Evolutionary conservation across 2,797 vertebrate genomes (phyloP).

Genomic region (Bryconaethiops microstoma): DNA sequence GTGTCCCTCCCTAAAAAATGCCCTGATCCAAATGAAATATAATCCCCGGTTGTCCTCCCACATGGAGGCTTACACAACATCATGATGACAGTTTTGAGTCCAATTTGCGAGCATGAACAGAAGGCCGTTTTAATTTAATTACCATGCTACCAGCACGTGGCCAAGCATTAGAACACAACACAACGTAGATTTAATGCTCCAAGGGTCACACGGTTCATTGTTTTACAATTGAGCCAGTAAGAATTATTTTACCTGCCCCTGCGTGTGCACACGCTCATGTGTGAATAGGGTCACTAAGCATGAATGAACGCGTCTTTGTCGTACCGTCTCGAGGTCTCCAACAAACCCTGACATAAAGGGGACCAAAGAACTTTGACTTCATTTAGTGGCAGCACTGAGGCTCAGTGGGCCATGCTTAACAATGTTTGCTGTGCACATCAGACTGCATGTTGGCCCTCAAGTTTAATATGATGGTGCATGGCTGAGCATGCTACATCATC

Average conservation of each 20-base stretch:
- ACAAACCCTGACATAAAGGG: background rate
- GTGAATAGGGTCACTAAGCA: background rate
- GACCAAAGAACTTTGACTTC: background rate
- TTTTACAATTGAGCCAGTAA: background rate
- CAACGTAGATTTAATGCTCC: background rate
- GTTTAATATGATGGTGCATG: too few relatives aligned
- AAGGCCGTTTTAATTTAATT: constrained; percentile 66
- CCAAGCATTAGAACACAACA: constrained; percentile 50
- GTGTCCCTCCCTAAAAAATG: constrained; percentile 44
- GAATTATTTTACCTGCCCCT: background rate
- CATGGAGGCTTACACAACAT: constrained; percentile 63
- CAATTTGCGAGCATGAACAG: constrained; percentile 61
- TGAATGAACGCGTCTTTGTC: background rate
- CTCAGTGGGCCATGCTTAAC: constrained; percentile 1
- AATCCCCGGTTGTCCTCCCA: constrained; percentile 65
- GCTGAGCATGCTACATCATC: too few relatives aligned
- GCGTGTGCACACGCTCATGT: background rate
- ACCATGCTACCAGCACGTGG: constrained; percentile 51
- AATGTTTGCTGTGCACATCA: background rate
- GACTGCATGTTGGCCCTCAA: too few relatives aligned
- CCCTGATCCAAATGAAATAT: constrained; percentile 60
- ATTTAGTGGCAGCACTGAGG: constrained; percentile 1
- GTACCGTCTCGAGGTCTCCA: background rate
- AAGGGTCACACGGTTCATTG: background rate
- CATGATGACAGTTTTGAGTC: constrained; percentile 58